Evolutionary conservation across 2,888 invertebrate genomes (phyloP).

Genomic region (Dynastes tityus): DNA sequence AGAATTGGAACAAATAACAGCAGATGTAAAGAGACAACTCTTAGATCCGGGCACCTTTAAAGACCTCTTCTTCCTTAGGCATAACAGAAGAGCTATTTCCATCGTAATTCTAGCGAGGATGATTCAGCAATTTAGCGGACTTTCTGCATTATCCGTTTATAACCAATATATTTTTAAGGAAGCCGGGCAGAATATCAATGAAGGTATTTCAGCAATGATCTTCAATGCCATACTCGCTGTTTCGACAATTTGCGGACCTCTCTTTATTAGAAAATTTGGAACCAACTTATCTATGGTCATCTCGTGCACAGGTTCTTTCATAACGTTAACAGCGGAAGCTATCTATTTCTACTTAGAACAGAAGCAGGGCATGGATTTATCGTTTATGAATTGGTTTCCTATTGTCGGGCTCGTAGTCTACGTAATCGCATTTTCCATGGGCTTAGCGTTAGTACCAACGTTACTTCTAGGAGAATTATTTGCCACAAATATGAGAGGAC

Average conservation of each 20-base stretch:
- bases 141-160: conserved; percentile 61
- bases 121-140: conserved; percentile 64
- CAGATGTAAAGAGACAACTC: conserved; percentile 62
- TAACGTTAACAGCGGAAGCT: conserved; percentile 58
- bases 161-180: conserved; percentile 64
- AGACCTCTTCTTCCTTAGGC: conserved; percentile 61
- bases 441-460: conserved; percentile 58
- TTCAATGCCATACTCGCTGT: conserved; percentile 56
- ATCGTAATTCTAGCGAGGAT: conserved; percentile 59
- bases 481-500: conserved; percentile 59
- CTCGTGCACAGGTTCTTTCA: conserved; percentile 59
- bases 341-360: conserved; percentile 61
- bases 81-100: conserved; percentile 62
- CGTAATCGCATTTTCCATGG: conserved; percentile 58
- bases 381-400: conserved; percentile 56
- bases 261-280: conserved; percentile 61
- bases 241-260: conserved; percentile 54
- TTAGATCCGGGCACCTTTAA: conserved; percentile 61
- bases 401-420: conserved; percentile 57
- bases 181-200: conserved; percentile 63
- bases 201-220: conserved; percentile 62
- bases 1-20: conserved; percentile 59
- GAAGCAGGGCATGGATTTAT: conserved; percentile 53
- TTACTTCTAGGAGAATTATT: conserved; percentile 61
- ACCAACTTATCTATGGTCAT: conserved; percentile 60